These are phyloP conservation scores for Myanophis thanlyinensis DNA, from an alignment of 2,113 vertebrate species.

Conservation along the genomic window DNA sequence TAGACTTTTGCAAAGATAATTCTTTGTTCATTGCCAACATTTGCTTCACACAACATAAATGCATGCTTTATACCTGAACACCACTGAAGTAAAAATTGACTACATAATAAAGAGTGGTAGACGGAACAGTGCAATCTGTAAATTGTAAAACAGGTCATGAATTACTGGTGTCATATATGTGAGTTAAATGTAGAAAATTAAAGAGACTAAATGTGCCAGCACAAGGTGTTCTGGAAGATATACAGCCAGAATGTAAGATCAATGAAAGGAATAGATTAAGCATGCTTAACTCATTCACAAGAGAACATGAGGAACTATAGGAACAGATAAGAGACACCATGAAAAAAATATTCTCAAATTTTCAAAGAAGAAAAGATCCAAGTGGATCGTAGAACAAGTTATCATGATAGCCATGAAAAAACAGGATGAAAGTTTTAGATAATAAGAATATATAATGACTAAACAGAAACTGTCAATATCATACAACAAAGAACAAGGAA, in stretches of 20 bases:
- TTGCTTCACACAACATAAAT: background rate
- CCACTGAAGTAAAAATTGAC: background rate
- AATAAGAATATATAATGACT: background rate
- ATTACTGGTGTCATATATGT: background rate
- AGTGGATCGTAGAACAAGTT: background rate
- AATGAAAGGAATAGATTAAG: background rate
- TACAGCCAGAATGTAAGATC: background rate
- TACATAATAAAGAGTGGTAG: background rate
- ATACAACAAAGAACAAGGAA: background rate
- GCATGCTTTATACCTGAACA: background rate
- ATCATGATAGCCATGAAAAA: background rate
- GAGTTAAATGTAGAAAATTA: background rate
- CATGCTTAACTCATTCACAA: background rate
- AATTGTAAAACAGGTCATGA: background rate
- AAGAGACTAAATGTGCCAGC: background rate
- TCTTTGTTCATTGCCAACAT: background rate
- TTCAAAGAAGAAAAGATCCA: background rate
- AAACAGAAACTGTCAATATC: background rate
- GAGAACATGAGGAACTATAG: background rate
- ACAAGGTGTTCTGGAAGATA: background rate
- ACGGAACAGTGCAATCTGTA: background rate
- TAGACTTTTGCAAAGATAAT: background rate
- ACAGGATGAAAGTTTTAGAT: background rate
- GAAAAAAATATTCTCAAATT: background rate
- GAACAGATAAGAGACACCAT: background rate